Evolutionary conservation across 2,113 vertebrate species (phyloP), one percentile per base, ranked within the genome.

Genomic region (Xenopus borealis): DNA sequence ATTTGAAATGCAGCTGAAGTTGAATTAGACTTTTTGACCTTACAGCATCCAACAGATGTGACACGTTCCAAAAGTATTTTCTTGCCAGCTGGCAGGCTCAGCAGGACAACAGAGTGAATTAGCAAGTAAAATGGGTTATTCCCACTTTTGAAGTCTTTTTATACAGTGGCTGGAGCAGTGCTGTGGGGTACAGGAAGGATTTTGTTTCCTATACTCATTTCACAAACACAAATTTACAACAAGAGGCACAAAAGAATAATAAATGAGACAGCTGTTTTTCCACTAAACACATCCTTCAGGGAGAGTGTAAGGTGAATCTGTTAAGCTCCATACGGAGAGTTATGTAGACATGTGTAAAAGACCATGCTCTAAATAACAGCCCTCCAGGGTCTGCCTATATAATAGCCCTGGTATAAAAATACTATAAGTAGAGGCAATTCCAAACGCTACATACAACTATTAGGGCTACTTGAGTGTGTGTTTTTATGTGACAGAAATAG

Each of bases 161-260:
- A 75, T 58, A 69, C 67, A 65, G 66, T 23, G 63, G 64, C 62
- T 66, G 58, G 74, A 57, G 46, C 59, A 16, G 46, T 70, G 67
- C 59, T 19, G 59, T 64, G 66, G 67, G 74, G 45, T 70, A 70
- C 74, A 77, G 74, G 74, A 77, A 77, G 74, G 74, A 77, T 77
- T 20, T 46, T 17, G 74, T 77, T 77, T 77, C 74, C 74, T 59
- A 69, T 69, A 77, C 69, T 30, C 74, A 77, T 77, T 77, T 77
- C 74, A 69, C 74, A 77, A 75, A 13, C 66, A 63, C 47, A 70
- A 47, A 64, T 77, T 27, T 64, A 62, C 20, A 69, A 76, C 74
- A 77, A 70, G 18, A 52, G 59, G 27, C 59, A 64, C 66, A 77
- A 77, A 62, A 16, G 66, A 69, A 70, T 70, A 77, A 77, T 77